These are phyloP conservation scores for Muraenolepis orangiensis DNA, from an alignment of 2,797 vertebrate genomes.

Conservation along the genomic window DNA sequence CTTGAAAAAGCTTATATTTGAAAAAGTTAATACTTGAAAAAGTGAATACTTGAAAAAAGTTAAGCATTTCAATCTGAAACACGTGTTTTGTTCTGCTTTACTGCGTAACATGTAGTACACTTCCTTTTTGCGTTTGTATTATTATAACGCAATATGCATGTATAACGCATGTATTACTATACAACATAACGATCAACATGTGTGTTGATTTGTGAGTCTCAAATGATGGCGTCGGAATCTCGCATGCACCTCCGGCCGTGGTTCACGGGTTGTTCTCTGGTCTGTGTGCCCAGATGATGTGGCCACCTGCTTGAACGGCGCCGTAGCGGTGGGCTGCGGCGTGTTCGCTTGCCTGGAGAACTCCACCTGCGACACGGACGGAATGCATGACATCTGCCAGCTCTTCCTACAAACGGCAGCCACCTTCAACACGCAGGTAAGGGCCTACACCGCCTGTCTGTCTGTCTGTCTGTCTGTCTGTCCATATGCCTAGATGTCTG, in stretches of 20 bases:
- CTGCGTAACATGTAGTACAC: not conserved
- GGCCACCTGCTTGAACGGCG: conserved; percentile 83
- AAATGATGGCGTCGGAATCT: too few species aligned
- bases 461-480: not conserved
- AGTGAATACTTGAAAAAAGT: too few species aligned
- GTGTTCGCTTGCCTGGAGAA: conserved; percentile 96
- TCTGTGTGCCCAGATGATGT: conserved; percentile 79
- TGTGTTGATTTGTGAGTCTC: not conserved
- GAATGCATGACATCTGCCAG: conserved; percentile 93
- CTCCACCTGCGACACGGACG: conserved; percentile 94
- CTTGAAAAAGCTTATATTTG: too few species aligned
- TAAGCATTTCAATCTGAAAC: too few species aligned
- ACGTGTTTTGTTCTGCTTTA: not conserved
- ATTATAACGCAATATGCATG: too few species aligned
- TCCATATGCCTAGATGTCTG: not conserved
- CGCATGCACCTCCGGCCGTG: not conserved
- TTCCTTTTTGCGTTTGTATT: too few species aligned
- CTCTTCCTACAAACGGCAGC: conserved; percentile 89
- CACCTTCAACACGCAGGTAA: conserved; percentile 95
- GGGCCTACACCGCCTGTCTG: too few species aligned
- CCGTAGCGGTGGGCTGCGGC: conserved; percentile 88
- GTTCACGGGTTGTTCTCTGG: not conserved
- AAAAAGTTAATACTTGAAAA: too few species aligned
- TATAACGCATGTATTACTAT: too few species aligned
- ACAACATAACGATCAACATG: not conserved